Percentiles rank a stretch among this genome's conserved stretches.
Evolutionary conservation across 2,888 invertebrate genomes (phyloP).

Genomic region (Nymphalis urticae): DNA sequence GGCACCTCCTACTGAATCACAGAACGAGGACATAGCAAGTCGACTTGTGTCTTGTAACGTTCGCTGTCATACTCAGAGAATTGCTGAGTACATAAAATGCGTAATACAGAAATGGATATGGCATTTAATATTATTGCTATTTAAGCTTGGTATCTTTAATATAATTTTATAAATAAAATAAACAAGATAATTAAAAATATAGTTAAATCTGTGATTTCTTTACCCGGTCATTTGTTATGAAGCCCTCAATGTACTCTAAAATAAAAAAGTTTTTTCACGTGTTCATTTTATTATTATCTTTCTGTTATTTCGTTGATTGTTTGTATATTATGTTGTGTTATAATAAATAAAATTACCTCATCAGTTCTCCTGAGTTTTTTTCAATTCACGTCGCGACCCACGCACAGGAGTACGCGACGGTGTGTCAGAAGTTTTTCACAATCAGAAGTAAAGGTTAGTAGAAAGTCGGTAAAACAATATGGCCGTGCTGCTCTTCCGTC

Average conservation of each 20-base stretch:
- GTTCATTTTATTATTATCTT: too few relatives aligned
- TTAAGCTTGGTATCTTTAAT: not conserved
- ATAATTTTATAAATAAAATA: too few relatives aligned
- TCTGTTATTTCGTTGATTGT: not conserved
- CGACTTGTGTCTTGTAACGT: slow-evolving; percentile 4
- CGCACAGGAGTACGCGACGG: slow-evolving; percentile 10
- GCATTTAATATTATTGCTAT: not conserved
- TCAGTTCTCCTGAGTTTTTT: not conserved
- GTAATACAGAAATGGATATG: not conserved
- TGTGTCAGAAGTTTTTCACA: slow-evolving; percentile 52
- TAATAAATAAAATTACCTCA: not conserved
- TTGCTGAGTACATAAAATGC: not conserved
- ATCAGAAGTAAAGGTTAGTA: slow-evolving; percentile 65
- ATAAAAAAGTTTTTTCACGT: not conserved
- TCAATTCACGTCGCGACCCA: not conserved
- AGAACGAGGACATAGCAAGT: slow-evolving; percentile 10
- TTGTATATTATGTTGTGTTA: too few relatives aligned
- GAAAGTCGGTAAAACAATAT: slow-evolving; percentile 66
- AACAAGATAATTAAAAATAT: too few relatives aligned
- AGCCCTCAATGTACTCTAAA: too few relatives aligned
- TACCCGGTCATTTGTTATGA: too few relatives aligned
- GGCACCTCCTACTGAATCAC: slow-evolving; percentile 14
- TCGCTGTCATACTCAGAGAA: slow-evolving; percentile 1
- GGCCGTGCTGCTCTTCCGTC: slow-evolving; percentile 9
- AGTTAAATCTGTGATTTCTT: too few relatives aligned